phyloP scores from a whole-genome alignment of 2,113 vertebrate species.

The Emydura subglobosa region DNA sequence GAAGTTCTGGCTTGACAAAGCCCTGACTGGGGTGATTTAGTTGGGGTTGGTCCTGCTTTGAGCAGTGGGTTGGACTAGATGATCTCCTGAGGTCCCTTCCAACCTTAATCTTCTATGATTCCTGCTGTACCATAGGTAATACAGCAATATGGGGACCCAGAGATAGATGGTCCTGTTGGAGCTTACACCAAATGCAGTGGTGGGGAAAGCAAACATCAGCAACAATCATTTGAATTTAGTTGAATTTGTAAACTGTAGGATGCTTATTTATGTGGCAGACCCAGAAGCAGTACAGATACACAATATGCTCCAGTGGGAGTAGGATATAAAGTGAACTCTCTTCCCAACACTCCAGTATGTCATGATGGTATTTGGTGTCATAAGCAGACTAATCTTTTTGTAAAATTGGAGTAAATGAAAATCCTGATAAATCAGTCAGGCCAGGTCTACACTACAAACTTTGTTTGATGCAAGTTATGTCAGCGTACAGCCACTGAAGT shows the following conservation, averaged over 20 bases:
- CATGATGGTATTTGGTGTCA: neutral
- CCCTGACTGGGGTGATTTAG: too few relatives aligned
- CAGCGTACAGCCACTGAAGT: too few relatives aligned
- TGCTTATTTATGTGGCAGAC: neutral
- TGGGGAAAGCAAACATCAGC: conserved; percentile 7
- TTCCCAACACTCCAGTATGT: neutral
- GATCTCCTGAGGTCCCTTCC: too few relatives aligned
- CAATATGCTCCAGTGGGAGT: neutral
- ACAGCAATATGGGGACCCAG: neutral
- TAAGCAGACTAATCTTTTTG: neutral
- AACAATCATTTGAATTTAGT: neutral
- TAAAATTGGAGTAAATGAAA: neutral
- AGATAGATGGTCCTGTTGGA: conserved; percentile 1
- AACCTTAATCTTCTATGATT: too few relatives aligned
- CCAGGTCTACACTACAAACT: too few relatives aligned
- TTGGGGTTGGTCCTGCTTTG: too few relatives aligned
- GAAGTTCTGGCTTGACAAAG: too few relatives aligned
- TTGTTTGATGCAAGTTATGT: too few relatives aligned
- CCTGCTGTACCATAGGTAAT: neutral
- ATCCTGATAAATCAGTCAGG: too few relatives aligned
- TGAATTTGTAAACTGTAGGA: neutral
- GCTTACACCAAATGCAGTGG: neutral
- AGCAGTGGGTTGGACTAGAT: too few relatives aligned
- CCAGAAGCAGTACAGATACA: neutral
- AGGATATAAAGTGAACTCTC: neutral